These are phyloP conservation scores for Dasypus novemcinctus DNA, from an alignment of 2,113 vertebrate species.

Conservation along the genomic window DNA sequence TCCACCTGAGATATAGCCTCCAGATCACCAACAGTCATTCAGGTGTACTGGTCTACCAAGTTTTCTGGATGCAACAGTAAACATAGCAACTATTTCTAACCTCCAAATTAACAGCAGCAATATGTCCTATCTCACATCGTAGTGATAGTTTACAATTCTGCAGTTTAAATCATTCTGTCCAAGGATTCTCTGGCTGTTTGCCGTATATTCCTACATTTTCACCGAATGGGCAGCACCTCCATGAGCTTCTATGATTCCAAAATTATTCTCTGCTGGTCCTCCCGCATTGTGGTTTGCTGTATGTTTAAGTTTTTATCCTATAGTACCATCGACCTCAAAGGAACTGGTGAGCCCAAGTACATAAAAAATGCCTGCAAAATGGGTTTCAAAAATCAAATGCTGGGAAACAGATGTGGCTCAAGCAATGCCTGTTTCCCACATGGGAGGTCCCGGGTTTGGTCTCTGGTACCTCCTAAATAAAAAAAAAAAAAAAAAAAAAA, in stretches of 20 bases:
- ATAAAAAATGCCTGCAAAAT: background rate
- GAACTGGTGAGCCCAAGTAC: background rate
- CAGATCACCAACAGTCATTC: rapidly evolving
- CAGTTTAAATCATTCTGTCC: background rate
- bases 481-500: no score
- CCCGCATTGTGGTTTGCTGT: rapidly evolving
- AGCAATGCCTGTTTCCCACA: no score
- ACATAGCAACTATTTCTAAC: no score
- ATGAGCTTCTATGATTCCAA: background rate
- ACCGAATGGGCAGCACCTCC: background rate
- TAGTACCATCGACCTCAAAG: background rate
- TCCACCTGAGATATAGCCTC: background rate
- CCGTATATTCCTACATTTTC: no score
- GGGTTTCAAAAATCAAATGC: background rate
- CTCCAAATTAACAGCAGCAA: no score
- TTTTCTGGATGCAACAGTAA: background rate
- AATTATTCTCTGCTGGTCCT: background rate
- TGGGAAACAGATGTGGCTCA: no score
- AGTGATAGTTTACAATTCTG: background rate
- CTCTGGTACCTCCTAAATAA: no score
- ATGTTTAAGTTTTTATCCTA: background rate
- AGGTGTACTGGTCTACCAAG: background rate
- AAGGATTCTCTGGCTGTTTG: no score
- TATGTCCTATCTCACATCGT: no score
- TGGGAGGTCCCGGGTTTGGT: no score